Evolutionary conservation across 2,797 vertebrate species (phyloP).

Genomic region (Luscinia luscinia): DNA sequence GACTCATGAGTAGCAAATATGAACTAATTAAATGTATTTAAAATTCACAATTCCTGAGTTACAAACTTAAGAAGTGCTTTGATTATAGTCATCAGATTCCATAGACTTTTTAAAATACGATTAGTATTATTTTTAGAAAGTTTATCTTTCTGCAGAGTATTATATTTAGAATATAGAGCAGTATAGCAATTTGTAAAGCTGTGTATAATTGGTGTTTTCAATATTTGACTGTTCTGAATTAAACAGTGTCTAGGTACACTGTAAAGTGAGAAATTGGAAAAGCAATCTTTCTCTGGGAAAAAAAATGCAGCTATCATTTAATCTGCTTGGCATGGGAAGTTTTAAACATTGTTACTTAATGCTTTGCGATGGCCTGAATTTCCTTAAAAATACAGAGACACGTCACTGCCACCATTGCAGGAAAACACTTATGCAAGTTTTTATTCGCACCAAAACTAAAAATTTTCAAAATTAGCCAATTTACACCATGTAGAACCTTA

Average conservation of each 20-base stretch:
- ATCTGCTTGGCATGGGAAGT: neutral
- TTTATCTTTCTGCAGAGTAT: neutral
- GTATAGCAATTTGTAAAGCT: neutral
- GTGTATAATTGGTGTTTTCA: neutral
- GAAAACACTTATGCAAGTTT: neutral
- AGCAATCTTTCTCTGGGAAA: neutral
- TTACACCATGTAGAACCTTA: fast-evolving
- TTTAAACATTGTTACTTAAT: neutral
- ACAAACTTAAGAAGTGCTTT: neutral
- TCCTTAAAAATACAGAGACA: neutral
- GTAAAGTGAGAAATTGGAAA: neutral
- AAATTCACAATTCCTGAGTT: neutral
- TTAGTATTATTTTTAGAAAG: neutral
- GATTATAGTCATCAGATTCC: neutral
- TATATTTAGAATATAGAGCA: neutral
- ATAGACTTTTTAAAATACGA: neutral
- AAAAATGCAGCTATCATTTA: neutral
- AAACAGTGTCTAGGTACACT: neutral
- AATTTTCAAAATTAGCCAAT: neutral
- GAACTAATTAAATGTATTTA: slow-evolving; percentile 1
- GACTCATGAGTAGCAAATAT: slow-evolving; percentile 18
- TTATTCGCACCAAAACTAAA: neutral
- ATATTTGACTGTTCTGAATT: neutral
- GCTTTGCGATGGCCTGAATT: neutral
- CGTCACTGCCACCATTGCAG: neutral